Conservation (phyloP, 92 coral and sea anemone species). For the Porites lobata region DNA sequence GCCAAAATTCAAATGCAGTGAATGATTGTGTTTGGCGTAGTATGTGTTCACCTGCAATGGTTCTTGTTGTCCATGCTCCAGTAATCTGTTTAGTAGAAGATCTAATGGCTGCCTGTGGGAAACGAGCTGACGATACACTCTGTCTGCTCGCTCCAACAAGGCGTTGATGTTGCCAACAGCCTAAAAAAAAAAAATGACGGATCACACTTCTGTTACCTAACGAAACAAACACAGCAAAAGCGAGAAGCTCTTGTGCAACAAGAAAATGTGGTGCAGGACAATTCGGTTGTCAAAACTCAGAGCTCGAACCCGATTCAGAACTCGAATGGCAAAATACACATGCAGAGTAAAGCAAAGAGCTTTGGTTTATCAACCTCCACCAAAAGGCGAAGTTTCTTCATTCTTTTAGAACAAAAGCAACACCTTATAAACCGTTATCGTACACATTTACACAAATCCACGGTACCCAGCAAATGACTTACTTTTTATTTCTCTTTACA, state of each 20-base stretch:
- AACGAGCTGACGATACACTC: conserved; percentile 96
- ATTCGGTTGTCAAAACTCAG: not conserved
- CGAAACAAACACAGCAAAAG: not conserved
- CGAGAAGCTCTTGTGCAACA: not conserved
- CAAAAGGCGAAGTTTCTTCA: too few relatives aligned
- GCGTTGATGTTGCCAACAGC: conserved; percentile 97
- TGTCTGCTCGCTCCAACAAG: conserved; percentile 95
- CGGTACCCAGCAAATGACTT: not conserved
- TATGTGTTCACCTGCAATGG: conserved; percentile 57
- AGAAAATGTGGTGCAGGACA: not conserved
- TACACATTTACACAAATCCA: not conserved
- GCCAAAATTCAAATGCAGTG: not conserved
- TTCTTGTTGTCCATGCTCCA: conserved; percentile 96
- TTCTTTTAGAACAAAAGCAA: too few relatives aligned
- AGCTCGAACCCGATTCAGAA: too few relatives aligned
- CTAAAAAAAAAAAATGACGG: conserved; percentile 33
- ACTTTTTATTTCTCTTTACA: not conserved
- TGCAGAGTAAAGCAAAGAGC: too few relatives aligned
- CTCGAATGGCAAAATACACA: too few relatives aligned
- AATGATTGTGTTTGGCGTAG: not conserved
- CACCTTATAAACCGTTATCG: not conserved
- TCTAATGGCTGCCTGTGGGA: conserved; percentile 97
- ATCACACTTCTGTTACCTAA: not conserved
- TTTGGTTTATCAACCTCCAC: too few relatives aligned
- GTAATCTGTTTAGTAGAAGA: conserved; percentile 83